Conservation (phyloP, 2,888 invertebrate species). For the Harmothoe impar region DNA sequence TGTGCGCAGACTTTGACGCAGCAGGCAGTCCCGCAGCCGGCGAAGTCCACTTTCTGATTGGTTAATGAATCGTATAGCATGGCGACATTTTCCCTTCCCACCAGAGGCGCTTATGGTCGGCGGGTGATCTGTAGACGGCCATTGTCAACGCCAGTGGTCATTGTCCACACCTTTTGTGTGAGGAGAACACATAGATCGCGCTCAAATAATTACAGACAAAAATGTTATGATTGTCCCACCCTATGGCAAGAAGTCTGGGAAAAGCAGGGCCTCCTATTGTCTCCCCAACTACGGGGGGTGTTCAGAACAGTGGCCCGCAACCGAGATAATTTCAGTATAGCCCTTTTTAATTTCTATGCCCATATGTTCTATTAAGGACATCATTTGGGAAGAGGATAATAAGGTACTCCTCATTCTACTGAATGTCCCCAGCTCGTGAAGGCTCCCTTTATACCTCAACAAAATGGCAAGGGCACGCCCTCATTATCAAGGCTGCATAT, state of each 20-base stretch:
- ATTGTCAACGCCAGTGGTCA: neutral
- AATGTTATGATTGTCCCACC: conserved; percentile 23
- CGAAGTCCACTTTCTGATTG: conserved; percentile 47
- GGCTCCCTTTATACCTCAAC: neutral
- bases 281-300: neutral
- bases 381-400: neutral
- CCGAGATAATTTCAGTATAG: conserved; percentile 9
- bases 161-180: conserved; percentile 17
- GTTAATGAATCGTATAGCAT: conserved; percentile 56
- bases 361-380: neutral
- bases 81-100: conserved; percentile 21
- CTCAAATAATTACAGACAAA: conserved; percentile 54
- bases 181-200: conserved; percentile 24
- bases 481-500: neutral
- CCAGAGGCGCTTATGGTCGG: conserved; percentile 23
- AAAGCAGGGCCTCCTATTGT: neutral
- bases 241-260: conserved; percentile 54
- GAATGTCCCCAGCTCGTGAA: neutral
- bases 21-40: conserved; percentile 47
- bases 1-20: conserved; percentile 57
- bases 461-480: neutral
- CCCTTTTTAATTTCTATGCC: conserved; percentile 36
- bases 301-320: neutral
- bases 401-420: neutral
- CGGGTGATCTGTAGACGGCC: neutral